Percentiles rank a stretch among this genome's conserved stretches.
Conservation (phyloP, 2,113 vertebrate species). For the Notothenia coriiceps region DNA sequence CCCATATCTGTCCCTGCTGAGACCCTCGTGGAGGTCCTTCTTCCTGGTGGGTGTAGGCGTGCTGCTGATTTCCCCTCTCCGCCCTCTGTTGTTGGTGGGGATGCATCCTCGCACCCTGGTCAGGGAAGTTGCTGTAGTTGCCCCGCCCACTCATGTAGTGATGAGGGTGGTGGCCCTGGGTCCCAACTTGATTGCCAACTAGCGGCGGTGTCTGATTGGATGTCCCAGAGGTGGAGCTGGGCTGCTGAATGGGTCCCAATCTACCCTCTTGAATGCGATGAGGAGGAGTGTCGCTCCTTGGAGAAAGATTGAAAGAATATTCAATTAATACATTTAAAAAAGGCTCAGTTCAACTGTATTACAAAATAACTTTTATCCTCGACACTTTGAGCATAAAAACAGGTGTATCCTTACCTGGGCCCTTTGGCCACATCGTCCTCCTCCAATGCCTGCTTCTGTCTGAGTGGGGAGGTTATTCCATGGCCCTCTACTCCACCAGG, state of each 20-base stretch:
- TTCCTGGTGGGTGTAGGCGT: slow-evolving; percentile 81
- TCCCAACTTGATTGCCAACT: slow-evolving; percentile 70
- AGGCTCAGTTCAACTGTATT: neutral
- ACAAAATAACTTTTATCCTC: neutral
- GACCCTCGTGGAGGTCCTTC: slow-evolving; percentile 72
- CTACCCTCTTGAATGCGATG: slow-evolving; percentile 83
- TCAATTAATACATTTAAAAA: neutral
- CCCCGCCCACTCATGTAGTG: slow-evolving; percentile 86
- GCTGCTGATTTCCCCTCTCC: slow-evolving; percentile 72
- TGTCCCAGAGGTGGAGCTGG: slow-evolving; percentile 76
- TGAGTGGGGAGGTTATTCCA: slow-evolving; percentile 85
- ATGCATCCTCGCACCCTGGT: slow-evolving; percentile 84
- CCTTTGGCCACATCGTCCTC: slow-evolving; percentile 88
- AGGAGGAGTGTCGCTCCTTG: slow-evolving; percentile 91
- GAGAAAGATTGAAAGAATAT: neutral
- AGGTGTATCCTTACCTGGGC: slow-evolving; percentile 80
- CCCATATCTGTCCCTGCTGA: slow-evolving; percentile 84
- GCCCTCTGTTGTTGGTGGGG: slow-evolving; percentile 82
- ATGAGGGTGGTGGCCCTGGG: slow-evolving; percentile 78
- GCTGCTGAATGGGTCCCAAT: slow-evolving; percentile 80
- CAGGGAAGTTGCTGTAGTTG: slow-evolving; percentile 86
- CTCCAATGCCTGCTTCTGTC: slow-evolving; percentile 85
- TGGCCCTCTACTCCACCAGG: slow-evolving; percentile 81
- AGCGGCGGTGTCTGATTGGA: slow-evolving; percentile 84
- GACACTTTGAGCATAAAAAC: neutral